Evolutionary conservation across 2,113 vertebrate genomes (phyloP), one percentile per base, ranked within the genome.

Genomic region (Tragelaphus buxtoni): DNA sequence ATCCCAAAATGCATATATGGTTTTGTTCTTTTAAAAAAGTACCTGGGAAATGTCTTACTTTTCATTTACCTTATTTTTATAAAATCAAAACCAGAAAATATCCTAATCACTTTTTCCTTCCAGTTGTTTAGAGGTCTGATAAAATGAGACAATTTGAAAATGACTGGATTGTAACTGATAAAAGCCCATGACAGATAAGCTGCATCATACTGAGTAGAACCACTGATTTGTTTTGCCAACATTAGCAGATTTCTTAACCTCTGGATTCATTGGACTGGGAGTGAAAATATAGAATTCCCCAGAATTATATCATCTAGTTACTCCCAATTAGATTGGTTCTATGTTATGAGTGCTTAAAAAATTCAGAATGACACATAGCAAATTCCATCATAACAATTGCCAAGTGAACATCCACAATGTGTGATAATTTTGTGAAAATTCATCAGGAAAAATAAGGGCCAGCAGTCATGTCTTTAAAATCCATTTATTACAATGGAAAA

Each of bases 391-490:
- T 88, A 92, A 76, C 8, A 84, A 18, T 90, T 92, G 17, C 14
- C 16, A 76, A 88, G 5, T 39, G 17, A 17, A 63, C 28, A 60
- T 84, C 6, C 86, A 88, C 2, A 93, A 30, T 58, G 53, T 63
- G 17, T 69, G 83, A 61, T 51, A 49, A 28, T 86, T 91, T 91
- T 77, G 11, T 53, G 76, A 97, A 92, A 96, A 95, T 86, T 35
- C 47, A 88, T 90, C 13, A 4, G 65, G 18, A 93, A 95, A 82
- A 12, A 92, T 55, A 18, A 58, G 14, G 4, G 7, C 4, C 24
- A 85, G 45, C 30, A 86, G 58, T 32, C 26, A 51, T 12, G 77
- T 87, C 42, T 79, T 94, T 39, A 80, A 79, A 91, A 88, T 84
- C 5, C 45, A 49, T 77, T 86, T 89, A 3, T 69, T 55, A 45